Evolutionary conservation across 2,797 vertebrate genomes (phyloP), one percentile per base, ranked within the genome.

Genomic region (Varecia variegata): DNA sequence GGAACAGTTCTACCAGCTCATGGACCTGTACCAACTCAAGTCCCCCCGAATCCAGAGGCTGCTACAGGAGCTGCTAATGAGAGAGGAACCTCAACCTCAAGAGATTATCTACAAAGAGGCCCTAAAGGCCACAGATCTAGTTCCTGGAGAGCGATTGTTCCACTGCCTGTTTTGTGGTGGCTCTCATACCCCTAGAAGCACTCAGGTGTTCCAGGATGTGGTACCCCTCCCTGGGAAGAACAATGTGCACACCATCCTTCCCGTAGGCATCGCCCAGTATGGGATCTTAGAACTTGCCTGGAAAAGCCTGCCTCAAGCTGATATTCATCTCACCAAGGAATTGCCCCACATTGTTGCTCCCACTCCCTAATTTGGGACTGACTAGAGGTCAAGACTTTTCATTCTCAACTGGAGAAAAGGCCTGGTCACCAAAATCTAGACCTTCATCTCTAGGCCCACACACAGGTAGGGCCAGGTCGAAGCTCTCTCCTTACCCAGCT

Each of bases 251-350:
- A 76, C 96, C 13, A 27, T 97, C 7, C 60, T 54, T 38, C 58
- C 83, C 4, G 27, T 32, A 50, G 98, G 98, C 25, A 62, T 93
- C 2, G 82, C 98, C 56, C 93, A 62, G 2, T 98, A 97, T 30
- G 98, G 98, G n/a, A 94, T 97, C 70, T 77, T 98, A 58, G 95
- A 95, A 68, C 94, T 98, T n/a, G 96, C 94, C 74, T 98, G 98
- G 98, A 97, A 96, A 74, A 97, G 97, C 30, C 65, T 94, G 27
- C 88, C 84, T 1, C 87, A 96, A 54, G 82, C 95, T 35, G 92
- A 98, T n/a, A 56, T 43, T 93, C 79, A 90, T 58, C 95, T 97
- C 40, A 70, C 67, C n/a, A 62, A 90, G 21, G 73, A 93, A 86
- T 2, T 84, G 13, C n/a, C 83, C 23, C 52, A 62, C 2, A 27